phyloP scores from a whole-genome alignment of 1,140 invertebrate species.

The Trichonephila clavipes region DNA sequence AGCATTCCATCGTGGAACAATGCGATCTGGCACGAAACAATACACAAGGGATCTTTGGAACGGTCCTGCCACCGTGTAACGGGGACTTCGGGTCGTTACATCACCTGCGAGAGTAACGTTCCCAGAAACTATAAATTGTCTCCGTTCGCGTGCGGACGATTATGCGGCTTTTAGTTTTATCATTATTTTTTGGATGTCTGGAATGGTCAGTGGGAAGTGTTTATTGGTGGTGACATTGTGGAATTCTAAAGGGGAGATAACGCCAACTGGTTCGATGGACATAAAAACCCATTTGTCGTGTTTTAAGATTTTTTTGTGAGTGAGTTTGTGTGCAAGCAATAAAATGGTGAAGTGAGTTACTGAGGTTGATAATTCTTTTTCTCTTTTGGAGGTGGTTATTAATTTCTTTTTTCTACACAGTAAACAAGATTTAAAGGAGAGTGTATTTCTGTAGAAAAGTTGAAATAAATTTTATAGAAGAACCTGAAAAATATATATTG shows the following conservation, averaged over 20 bases:
- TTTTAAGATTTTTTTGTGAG: not conserved
- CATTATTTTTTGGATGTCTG: not conserved
- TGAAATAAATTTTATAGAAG: not conserved
- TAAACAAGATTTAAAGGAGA: too few species aligned
- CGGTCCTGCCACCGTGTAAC: not conserved
- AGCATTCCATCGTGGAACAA: slow-evolving; percentile 1
- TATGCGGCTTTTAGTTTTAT: not conserved
- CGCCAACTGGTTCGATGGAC: not conserved
- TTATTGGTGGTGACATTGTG: not conserved
- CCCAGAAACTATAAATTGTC: not conserved
- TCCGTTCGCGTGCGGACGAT: not conserved
- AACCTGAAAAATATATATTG: not conserved
- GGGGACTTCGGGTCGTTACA: not conserved
- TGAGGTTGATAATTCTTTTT: not conserved
- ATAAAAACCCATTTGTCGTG: not conserved
- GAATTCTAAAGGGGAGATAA: not conserved
- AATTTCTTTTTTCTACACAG: too few species aligned
- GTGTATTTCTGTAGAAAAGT: too few species aligned
- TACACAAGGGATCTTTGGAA: not conserved
- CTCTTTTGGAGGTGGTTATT: too few species aligned
- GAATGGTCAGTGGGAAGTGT: not conserved
- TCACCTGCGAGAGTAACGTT: not conserved
- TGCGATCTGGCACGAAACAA: not conserved
- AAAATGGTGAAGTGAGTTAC: not conserved
- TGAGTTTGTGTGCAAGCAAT: not conserved